Percentiles rank a stretch among this genome's conserved stretches.
phyloP scores from a whole-genome alignment of 2,888 invertebrate genomes.

The Luperina testacea region DNA sequence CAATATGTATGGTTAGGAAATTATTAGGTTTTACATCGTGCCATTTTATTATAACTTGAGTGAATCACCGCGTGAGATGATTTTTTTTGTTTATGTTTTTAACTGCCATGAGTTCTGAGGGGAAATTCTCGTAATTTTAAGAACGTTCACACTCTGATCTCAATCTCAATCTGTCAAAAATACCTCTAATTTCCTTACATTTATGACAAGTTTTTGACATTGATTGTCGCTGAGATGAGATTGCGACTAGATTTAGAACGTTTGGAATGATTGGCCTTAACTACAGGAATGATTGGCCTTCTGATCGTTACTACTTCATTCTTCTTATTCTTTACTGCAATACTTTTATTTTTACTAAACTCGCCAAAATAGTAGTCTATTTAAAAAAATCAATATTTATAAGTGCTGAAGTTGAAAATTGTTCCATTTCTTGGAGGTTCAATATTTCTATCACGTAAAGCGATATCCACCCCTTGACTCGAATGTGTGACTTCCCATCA shows the following conservation, averaged over 20 bases:
- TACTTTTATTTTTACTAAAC: constrained; percentile 25
- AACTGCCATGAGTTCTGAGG: neutral
- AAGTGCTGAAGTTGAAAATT: constrained; percentile 70
- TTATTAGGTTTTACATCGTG: neutral
- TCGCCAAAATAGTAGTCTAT: constrained; percentile 63
- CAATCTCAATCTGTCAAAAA: too few species aligned
- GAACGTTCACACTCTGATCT: neutral
- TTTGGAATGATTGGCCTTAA: neutral
- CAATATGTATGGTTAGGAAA: constrained; percentile 3
- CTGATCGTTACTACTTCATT: neutral
- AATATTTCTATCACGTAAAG: constrained; percentile 78
- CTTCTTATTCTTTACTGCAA: neutral
- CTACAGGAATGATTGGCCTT: neutral
- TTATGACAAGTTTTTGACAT: too few species aligned
- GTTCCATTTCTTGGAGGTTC: constrained; percentile 59
- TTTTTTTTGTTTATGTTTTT: too few species aligned
- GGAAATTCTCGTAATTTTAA: neutral
- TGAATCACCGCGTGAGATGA: neutral
- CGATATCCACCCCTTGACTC: constrained; percentile 66
- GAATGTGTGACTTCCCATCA: constrained; percentile 9
- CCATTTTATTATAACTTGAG: neutral
- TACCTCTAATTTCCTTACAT: too few species aligned
- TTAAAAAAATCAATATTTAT: neutral
- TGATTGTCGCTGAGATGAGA: too few species aligned
- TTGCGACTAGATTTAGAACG: neutral